Evolutionary conservation across 2,888 invertebrate genomes (phyloP), one percentile per base, ranked within the genome.

Genomic region (Netelia virgata): DNA sequence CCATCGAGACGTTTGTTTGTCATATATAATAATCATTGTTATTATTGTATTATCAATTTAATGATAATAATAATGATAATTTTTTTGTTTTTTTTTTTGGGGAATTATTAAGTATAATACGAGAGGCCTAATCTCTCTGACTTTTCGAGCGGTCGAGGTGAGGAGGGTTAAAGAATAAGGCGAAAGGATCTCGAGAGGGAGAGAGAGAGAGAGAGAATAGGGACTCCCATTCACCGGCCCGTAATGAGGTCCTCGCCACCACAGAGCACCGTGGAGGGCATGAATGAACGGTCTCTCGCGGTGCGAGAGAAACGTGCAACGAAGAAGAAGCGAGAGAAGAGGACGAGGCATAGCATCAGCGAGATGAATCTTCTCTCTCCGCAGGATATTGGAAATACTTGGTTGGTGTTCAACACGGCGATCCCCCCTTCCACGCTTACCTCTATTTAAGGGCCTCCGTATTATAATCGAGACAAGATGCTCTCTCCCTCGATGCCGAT

Each of bases 301-400:
- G 66, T 43, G 47, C 66, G 28, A 57, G 57, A 50, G 63, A 36
- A 86, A 36, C 36, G 36, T 16, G 53, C 6, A n/a, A 14, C 43
- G 20, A 53, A 76, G 75, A 64, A 47, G 80, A 69, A 72, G 57
- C 47, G 74, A 83, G 83, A 82, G 82, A 84, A 73, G 83, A 82
- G 73, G 57, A 79, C 47, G 41, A 63, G 53, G 61, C 47, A 23
- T 18, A 66, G 74, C 66, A 84, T 77, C 78, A 69, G 28, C 55
- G 74, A 73, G 90, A 92, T 90, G 90, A 91, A 91, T 91, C 90
- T 90, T 91, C 90, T 36, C 36, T 89, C 90, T 89, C 90, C 90
- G 92, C 93, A 93, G 93, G 93, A 93, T 93, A 93, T 93, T 93
- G 93, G 92, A 93, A 93, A 93, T 93, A 92, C 93, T 91, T 90